Evolutionary conservation across 2,888 invertebrate genomes (phyloP).

Genomic region (Heliconius cydno): DNA sequence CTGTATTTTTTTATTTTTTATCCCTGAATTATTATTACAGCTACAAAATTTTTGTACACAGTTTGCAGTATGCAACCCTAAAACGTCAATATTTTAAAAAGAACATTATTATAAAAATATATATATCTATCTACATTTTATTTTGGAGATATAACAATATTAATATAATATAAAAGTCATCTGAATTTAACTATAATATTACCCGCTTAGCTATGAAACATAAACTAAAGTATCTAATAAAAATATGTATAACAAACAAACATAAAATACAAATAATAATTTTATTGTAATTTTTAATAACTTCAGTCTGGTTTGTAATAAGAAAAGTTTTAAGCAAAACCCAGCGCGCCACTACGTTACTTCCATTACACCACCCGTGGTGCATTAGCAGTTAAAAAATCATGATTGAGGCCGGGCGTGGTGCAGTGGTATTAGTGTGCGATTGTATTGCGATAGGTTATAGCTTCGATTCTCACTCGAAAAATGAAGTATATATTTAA

Average conservation of each 20-base stretch:
- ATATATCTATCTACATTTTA: background rate
- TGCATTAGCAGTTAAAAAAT: too few relatives aligned
- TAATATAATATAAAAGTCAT: background rate
- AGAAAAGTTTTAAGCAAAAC: background rate
- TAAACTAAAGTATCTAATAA: slow-evolving; percentile 12
- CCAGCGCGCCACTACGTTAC: background rate
- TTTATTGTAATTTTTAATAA: background rate
- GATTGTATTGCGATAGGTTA: too few relatives aligned
- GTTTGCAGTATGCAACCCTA: background rate
- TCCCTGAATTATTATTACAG: too few relatives aligned
- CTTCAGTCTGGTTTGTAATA: slow-evolving; percentile 4
- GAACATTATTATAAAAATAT: background rate
- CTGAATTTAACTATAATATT: background rate
- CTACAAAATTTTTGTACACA: too few relatives aligned
- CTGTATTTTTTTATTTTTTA: too few relatives aligned
- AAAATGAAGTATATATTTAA: too few relatives aligned
- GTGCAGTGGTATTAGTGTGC: too few relatives aligned
- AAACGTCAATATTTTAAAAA: background rate
- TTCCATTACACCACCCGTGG: too few relatives aligned
- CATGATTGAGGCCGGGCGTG: too few relatives aligned
- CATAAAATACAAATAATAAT: background rate
- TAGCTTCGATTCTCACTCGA: too few relatives aligned
- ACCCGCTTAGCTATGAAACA: background rate
- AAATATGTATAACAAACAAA: slow-evolving; percentile 3
- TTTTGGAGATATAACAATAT: background rate